phyloP scores from a whole-genome alignment of 2,113 vertebrate genomes.

The Anthoscopus minutus region DNA sequence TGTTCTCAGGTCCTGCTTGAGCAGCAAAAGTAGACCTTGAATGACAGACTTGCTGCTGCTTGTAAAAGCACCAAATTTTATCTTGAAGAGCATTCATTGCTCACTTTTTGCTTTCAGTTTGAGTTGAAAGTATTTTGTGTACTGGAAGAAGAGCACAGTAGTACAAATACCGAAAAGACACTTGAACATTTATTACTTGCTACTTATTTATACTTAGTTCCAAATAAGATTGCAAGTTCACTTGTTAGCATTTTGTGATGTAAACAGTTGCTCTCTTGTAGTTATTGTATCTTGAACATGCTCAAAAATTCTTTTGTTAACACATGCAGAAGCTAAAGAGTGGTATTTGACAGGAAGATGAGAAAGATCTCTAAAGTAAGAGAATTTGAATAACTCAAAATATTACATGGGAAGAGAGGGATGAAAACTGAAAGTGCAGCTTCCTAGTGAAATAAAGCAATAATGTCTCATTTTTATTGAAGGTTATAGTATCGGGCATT shows the following conservation, averaged over 20 bases:
- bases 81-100: neutral
- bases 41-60: neutral
- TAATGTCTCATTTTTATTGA: neutral
- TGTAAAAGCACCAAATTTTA: neutral
- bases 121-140: neutral
- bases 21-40: neutral
- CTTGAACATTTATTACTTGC: neutral
- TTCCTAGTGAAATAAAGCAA: neutral
- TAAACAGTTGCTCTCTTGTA: neutral
- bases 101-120: neutral
- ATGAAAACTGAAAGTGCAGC: neutral
- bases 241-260: neutral
- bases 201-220: neutral
- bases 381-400: neutral
- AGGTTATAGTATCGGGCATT: neutral
- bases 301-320: neutral
- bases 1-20: neutral
- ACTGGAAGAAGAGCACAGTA: neutral
- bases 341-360: neutral
- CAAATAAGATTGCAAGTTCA: neutral
- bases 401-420: neutral
- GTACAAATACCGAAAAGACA: neutral
- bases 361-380: neutral
- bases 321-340: neutral
- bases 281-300: neutral